Conservation (phyloP, 2,888 invertebrate genomes). For the Autographa gamma region DNA sequence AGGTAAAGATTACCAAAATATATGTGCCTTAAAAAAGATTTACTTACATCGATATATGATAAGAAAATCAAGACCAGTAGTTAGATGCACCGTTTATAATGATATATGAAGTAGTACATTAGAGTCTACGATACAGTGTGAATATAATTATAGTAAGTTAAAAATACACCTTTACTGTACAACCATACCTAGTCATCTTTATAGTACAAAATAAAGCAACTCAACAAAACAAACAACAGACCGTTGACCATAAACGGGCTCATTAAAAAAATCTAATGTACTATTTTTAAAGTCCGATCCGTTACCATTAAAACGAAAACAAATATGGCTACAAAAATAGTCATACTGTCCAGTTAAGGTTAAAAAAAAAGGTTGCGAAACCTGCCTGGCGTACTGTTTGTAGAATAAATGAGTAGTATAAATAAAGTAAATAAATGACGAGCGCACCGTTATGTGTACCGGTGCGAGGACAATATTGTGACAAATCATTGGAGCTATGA, state of each 20-base stretch:
- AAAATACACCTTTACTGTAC: constrained; percentile 33
- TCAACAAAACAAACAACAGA: constrained; percentile 43
- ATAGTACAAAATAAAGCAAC: constrained; percentile 40
- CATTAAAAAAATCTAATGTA: constrained; percentile 39
- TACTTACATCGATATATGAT: neutral
- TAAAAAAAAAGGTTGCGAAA: constrained; percentile 62
- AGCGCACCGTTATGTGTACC: constrained; percentile 76
- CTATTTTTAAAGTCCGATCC: constrained; percentile 58
- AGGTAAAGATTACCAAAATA: neutral
- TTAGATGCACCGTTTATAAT: neutral
- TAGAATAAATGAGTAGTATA: constrained; percentile 72
- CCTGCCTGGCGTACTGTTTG: constrained; percentile 62
- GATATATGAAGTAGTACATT: neutral
- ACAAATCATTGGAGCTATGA: constrained; percentile 65
- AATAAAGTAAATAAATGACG: constrained; percentile 67
- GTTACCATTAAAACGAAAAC: constrained; percentile 58
- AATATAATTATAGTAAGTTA: constrained; percentile 24
- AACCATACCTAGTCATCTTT: too few relatives aligned
- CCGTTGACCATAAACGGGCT: constrained; percentile 33
- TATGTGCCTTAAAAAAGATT: neutral
- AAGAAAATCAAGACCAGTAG: constrained; percentile 3
- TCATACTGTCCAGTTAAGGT: constrained; percentile 57
- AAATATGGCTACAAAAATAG: constrained; percentile 49
- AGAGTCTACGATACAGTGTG: neutral
- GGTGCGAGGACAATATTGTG: constrained; percentile 64